Evolutionary conservation across 1,140 invertebrate species (phyloP), one percentile per base, ranked within the genome.

Genomic region (Diachasma alloeum): DNA sequence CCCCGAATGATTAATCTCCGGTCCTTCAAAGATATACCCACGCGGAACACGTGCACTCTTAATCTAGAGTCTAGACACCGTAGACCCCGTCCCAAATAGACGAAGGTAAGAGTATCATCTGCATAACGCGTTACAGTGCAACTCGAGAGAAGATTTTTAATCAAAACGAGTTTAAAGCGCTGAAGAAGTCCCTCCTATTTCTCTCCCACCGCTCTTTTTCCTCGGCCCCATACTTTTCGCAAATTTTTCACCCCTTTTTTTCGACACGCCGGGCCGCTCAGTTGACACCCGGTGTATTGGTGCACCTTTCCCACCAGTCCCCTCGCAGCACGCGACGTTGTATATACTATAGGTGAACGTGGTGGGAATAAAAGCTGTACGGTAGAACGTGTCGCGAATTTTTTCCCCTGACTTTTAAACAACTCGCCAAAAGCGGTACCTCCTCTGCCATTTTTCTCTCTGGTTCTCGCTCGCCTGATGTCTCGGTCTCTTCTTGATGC

Each of bases 211-310:
- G 6, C 6, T 56, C 19, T 59, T n/a, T 17, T 59, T 22, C 10
- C 9, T 59, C 53, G 3, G 2, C 22, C 10, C 24, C 59, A 6
- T 24, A 48, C 53, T 59, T 59, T 72, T 56, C 36, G 26, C 36
- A 19, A 56, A 22, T 63, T 39, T 56, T 63, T 59, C 37, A 31
- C 59, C 59, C 24, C 59, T 63, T 31, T 26, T 26, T 15, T 19
- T 9, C 6, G 15, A 63, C n/a, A 6, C 53, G 56, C 44, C 48
- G 48, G 22, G 31, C 69, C 36, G 31, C 31, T 39, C 46, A 31
- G 71, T 72, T 73, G 72, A 73, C 72, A 73, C 31, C 53, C 36
- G 72, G 48, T 73, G 72, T 73, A 63, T 73, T 73, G 59, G 59
- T 63, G 59, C 8, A 31, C 59, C 59, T 26, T 63, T 71, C 19